Evolutionary conservation across 2,797 vertebrate species (phyloP).

Genomic region (Picus viridis): DNA sequence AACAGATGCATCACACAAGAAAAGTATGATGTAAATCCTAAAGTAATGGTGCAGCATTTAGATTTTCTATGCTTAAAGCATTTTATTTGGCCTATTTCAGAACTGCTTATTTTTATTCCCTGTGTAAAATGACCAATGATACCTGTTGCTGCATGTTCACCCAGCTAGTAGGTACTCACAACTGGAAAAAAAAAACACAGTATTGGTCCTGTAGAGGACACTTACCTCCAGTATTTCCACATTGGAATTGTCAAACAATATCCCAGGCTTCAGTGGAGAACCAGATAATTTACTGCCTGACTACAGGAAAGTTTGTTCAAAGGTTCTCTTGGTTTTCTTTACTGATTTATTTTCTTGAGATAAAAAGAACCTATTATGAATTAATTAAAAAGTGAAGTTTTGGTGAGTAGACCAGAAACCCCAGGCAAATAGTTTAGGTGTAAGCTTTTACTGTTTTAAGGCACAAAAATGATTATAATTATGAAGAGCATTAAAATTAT

Average conservation of each 20-base stretch:
- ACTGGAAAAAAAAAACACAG: background rate
- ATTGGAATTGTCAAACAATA: background rate
- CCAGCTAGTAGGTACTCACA: background rate
- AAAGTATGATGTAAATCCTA: background rate
- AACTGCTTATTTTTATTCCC: background rate
- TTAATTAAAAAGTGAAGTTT: background rate
- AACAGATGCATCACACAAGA: background rate
- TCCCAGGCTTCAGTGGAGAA: background rate
- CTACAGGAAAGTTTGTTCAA: background rate
- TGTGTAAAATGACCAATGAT: background rate
- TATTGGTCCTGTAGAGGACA: background rate
- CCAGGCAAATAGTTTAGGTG: background rate
- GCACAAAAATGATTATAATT: background rate
- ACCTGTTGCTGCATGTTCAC: background rate
- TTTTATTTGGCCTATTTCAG: background rate
- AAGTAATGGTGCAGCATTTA: background rate
- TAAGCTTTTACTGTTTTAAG: constrained; percentile 20
- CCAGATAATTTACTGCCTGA: background rate
- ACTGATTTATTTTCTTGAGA: background rate
- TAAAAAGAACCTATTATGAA: background rate
- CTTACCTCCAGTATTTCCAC: background rate
- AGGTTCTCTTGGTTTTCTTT: background rate
- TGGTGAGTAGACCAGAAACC: background rate
- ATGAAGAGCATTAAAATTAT: background rate
- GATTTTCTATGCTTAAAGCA: background rate